Conservation (phyloP, 2,888 invertebrate genomes). For the Brenthis daphne region DNA sequence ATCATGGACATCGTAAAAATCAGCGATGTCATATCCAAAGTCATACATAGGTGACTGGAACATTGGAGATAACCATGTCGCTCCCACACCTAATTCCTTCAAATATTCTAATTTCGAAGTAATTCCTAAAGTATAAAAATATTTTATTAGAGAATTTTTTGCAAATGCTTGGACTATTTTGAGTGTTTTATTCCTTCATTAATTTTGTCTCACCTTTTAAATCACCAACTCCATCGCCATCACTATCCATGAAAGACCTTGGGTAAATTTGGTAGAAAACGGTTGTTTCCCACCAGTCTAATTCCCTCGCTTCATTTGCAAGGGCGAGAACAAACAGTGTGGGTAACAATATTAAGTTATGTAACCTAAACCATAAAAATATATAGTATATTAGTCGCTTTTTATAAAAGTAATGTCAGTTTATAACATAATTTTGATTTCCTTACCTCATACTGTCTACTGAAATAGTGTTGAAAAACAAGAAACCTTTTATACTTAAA, state of each 20-base stretch:
- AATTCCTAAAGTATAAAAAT: slow-evolving; percentile 72
- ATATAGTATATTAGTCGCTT: background rate
- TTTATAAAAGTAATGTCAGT: background rate
- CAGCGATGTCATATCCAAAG: slow-evolving; percentile 90
- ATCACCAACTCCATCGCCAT: slow-evolving; percentile 88
- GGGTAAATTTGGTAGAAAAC: slow-evolving; percentile 91
- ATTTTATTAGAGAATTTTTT: background rate
- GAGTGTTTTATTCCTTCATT: background rate
- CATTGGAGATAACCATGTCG: slow-evolving; percentile 90
- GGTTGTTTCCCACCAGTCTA: slow-evolving; percentile 90
- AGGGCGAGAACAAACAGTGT: slow-evolving; percentile 50
- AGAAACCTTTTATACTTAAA: slow-evolving; percentile 24
- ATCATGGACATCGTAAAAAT: slow-evolving; percentile 86
- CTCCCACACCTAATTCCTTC: slow-evolving; percentile 85
- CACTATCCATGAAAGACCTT: slow-evolving; percentile 89
- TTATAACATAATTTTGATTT: background rate
- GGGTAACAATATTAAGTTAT: slow-evolving; percentile 47
- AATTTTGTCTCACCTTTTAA: slow-evolving; percentile 67
- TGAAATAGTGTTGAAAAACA: background rate
- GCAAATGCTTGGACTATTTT: background rate
- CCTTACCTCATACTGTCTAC: slow-evolving; percentile 28
- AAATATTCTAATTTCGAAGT: slow-evolving; percentile 84
- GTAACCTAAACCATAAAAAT: slow-evolving; percentile 30
- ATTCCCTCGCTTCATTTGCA: slow-evolving; percentile 48
- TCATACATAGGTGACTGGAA: slow-evolving; percentile 89